Evolutionary conservation across 2,113 vertebrate species (phyloP).

Genomic region (Alethe castanea): DNA sequence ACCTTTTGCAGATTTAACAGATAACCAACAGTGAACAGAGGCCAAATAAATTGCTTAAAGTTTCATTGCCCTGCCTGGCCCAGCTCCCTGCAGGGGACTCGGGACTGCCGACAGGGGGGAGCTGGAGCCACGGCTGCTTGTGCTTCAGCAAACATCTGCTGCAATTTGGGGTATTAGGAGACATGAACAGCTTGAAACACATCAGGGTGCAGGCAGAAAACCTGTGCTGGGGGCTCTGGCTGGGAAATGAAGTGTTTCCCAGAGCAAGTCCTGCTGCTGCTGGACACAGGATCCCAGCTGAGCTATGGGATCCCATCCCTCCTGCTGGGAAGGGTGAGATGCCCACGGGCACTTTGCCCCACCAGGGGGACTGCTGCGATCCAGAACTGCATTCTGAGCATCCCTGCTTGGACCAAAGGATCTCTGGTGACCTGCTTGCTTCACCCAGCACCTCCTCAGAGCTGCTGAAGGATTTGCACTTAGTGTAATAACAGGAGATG

Average conservation of each 20-base stretch:
- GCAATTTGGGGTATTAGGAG: background rate
- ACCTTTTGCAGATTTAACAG: slow-evolving; percentile 35
- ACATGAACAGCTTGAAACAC: background rate
- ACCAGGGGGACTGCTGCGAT: fast-evolving
- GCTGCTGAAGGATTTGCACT: background rate
- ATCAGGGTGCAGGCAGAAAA: background rate
- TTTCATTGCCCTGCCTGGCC: background rate
- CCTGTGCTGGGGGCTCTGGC: background rate
- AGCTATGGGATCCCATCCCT: background rate
- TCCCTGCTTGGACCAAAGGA: background rate
- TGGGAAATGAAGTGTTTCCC: background rate
- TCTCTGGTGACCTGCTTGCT: background rate
- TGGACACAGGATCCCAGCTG: background rate
- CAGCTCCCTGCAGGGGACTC: fast-evolving
- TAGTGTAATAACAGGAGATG: background rate
- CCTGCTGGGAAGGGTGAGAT: background rate
- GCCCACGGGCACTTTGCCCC: background rate
- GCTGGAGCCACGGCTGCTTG: fast-evolving
- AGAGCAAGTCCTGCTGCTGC: background rate
- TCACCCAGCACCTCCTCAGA: background rate
- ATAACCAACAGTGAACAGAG: background rate
- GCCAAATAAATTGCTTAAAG: background rate
- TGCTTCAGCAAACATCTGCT: background rate
- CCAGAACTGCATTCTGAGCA: background rate
- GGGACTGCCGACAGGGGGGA: background rate